phyloP scores from a whole-genome alignment of 2,888 invertebrate genomes.

The Apodemia mormo region DNA sequence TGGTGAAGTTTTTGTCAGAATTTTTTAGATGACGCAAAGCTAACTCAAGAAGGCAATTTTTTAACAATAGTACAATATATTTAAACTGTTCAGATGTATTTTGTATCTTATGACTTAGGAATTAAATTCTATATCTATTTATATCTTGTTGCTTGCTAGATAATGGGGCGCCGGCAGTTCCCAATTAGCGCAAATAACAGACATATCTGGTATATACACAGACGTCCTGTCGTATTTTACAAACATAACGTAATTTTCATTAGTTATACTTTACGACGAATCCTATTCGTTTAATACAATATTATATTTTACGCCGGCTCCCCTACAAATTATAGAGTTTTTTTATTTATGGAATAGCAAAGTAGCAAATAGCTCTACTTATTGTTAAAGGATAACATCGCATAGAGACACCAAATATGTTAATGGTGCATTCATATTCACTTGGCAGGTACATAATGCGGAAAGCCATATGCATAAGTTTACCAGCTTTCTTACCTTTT shows the following conservation, averaged over 20 bases:
- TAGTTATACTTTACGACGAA: constrained; percentile 1
- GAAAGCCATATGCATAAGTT: too few relatives aligned
- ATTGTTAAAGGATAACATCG: too few relatives aligned
- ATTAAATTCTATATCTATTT: background rate
- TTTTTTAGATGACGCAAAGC: constrained; percentile 51
- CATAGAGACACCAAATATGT: too few relatives aligned
- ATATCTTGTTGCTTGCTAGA: constrained; percentile 19
- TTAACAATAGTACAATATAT: constrained; percentile 34
- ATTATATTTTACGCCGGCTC: too few relatives aligned
- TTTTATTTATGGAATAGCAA: too few relatives aligned
- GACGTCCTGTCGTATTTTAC: constrained; percentile 16
- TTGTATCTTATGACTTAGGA: constrained; percentile 26
- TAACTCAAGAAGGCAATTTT: constrained; percentile 39
- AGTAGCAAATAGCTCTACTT: too few relatives aligned
- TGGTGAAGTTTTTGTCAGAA: constrained; percentile 50
- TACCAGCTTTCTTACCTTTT: too few relatives aligned
- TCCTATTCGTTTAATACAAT: too few relatives aligned
- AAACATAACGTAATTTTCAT: constrained; percentile 2
- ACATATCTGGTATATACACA: constrained; percentile 35
- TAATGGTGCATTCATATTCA: too few relatives aligned
- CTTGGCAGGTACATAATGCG: too few relatives aligned
- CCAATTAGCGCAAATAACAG: constrained; percentile 63
- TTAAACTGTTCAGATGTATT: constrained; percentile 11
- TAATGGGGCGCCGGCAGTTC: constrained; percentile 39
- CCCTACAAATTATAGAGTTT: too few relatives aligned